Conservation (phyloP, 2,888 invertebrate genomes). For the Plebejus argus region DNA sequence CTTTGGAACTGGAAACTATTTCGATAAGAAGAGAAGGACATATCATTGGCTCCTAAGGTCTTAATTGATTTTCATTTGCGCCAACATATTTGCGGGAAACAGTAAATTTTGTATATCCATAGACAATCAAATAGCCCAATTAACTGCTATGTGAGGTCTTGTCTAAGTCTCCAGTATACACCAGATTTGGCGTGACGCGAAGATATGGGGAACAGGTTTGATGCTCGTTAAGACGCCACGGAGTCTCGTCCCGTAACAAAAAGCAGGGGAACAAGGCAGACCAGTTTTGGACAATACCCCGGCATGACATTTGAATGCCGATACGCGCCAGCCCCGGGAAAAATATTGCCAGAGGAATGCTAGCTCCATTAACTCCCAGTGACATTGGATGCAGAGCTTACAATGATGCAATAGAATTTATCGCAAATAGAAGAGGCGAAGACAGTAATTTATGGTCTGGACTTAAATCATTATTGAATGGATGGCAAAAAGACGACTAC, state of each 20-base stretch:
- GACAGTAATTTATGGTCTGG: slow-evolving; percentile 21
- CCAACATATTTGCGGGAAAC: not conserved
- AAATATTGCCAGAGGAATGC: slow-evolving; percentile 43
- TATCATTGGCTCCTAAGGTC: not conserved
- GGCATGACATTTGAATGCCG: slow-evolving; percentile 71
- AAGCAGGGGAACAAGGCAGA: slow-evolving; percentile 62
- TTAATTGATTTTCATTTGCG: not conserved
- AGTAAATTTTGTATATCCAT: not conserved
- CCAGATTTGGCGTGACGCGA: slow-evolving; percentile 66
- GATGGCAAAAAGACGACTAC: not conserved
- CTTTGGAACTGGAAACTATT: too few species aligned
- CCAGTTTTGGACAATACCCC: slow-evolving; percentile 72
- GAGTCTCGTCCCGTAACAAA: slow-evolving; percentile 74
- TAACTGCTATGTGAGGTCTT: slow-evolving; percentile 34
- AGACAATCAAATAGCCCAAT: not conserved
- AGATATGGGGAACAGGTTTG: slow-evolving; percentile 72
- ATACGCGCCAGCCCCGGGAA: slow-evolving; percentile 53
- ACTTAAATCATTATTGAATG: not conserved
- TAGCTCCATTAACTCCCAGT: slow-evolving; percentile 40
- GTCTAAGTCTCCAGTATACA: slow-evolving; percentile 63
- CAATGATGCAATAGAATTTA: slow-evolving; percentile 25
- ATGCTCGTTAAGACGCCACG: slow-evolving; percentile 71
- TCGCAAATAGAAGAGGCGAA: slow-evolving; percentile 24
- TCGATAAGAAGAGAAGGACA: too few species aligned
- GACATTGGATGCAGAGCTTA: slow-evolving; percentile 14